Evolutionary conservation across 2,113 vertebrate species (phyloP), one percentile per base, ranked within the genome.

Genomic region (Spea multiplicata): DNA sequence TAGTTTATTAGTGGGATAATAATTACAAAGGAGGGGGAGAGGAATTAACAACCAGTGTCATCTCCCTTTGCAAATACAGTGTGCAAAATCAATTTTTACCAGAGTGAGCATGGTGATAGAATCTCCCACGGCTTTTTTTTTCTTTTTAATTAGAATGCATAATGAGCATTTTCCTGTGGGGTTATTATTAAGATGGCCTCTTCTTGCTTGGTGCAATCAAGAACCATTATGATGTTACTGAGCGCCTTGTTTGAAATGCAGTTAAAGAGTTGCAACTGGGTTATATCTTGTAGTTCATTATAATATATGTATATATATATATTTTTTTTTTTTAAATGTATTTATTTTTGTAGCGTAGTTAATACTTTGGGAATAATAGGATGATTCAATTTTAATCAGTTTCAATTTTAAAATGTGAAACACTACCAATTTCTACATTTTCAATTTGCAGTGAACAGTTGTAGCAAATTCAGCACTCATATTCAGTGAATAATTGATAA

Each of bases 221-320:
- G 78, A 82, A 83, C 45, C 67, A 47, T 73, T 69, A 75, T 65
- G 4, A 5, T 4, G 81, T 83, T 73, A 75, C 77, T 82, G 81
- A 81, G 83, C 81, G 82, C 82, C 81, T 85, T 81, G 76, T 86
- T 7, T 83, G 81, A 86, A 80, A 81, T 81, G 83, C 78, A 85
- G 83, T 87, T 87, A 85, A 86, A 81, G 81, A 85, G 86, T 85
- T 87, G 87, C 78, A 83, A 82, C 82, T 76, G 82, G 81, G 80
- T 83, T 78, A 81, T 75, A 75, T 65, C 83, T 84, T 78, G 69
- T 30, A 2, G 30, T 30, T 30, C 30, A 30, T 30, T 30, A 30
- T 30, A 30, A 30, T 30, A 30, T 30, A 30, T 30, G 2, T 30
- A 30, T 30, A 30, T 30, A 30, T 30, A 30, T 30, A 30, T 30